Percentiles rank a stretch among this genome's conserved stretches.
Evolutionary conservation across 92 coral and sea anemone genomes (phyloP).

Genomic region (Porites lobata): DNA sequence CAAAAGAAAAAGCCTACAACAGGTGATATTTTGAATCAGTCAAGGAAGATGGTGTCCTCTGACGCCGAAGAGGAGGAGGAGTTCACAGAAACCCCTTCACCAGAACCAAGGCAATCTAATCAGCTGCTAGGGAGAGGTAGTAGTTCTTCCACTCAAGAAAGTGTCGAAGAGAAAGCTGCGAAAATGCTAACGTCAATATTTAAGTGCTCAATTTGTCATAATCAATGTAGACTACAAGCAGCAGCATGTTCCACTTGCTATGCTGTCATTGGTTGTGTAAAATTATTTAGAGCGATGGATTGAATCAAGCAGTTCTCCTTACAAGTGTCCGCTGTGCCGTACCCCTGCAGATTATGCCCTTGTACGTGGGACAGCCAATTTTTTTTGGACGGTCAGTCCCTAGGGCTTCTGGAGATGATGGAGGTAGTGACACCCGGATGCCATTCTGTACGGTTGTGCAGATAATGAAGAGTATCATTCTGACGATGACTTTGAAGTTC

Average conservation of each 20-base stretch:
- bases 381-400: constrained; percentile 56
- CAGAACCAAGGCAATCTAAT: constrained; percentile 5
- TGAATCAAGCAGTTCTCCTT: constrained; percentile 27
- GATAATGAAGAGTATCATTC: constrained; percentile 34
- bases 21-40: constrained; percentile 38
- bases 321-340: constrained; percentile 65
- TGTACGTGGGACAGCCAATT: constrained; percentile 53
- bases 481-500: constrained; percentile 13
- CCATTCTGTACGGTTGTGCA: constrained; percentile 31
- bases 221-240: constrained; percentile 45
- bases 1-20: constrained; percentile 21
- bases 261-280: constrained; percentile 68
- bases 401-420: constrained; percentile 27
- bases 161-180: background rate
- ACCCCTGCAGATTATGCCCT: constrained; percentile 53
- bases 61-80: constrained; percentile 16
- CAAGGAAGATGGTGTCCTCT: constrained; percentile 29
- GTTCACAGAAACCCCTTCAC: background rate
- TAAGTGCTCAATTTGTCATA: constrained; percentile 9
- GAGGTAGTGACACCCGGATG: constrained; percentile 25
- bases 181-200: constrained; percentile 3
- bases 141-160: background rate
- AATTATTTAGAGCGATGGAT: constrained; percentile 74
- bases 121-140: background rate
- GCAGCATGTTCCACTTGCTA: constrained; percentile 66